phyloP scores from a whole-genome alignment of 1,140 invertebrate genomes.

The Muscidifurax raptorellus region DNA sequence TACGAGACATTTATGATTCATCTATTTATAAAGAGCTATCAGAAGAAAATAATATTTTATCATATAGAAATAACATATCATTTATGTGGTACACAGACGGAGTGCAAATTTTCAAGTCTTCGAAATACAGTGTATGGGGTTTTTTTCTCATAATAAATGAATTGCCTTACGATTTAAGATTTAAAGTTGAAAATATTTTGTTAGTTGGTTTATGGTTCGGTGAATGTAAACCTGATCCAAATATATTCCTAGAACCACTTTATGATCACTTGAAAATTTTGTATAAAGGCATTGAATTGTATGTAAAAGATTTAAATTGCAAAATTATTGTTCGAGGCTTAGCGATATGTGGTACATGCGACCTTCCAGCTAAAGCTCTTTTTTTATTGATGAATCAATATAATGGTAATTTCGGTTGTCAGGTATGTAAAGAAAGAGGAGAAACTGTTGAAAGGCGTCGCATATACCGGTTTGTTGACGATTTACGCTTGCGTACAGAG shows the following conservation, averaged over 20 bases:
- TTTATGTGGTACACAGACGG: too few species aligned
- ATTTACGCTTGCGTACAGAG: background rate
- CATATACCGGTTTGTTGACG: background rate
- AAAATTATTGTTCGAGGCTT: background rate
- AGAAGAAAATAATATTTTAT: too few species aligned
- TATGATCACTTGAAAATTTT: background rate
- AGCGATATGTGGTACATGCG: background rate
- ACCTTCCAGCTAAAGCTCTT: background rate
- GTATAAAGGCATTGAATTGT: background rate
- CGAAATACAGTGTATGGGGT: background rate
- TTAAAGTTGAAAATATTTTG: background rate
- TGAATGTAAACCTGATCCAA: background rate
- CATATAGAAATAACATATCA: too few species aligned
- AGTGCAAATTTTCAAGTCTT: too few species aligned
- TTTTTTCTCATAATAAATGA: slow-evolving; percentile 2
- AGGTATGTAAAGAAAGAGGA: background rate
- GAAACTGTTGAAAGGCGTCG: background rate
- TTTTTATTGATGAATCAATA: background rate
- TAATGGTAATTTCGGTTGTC: background rate
- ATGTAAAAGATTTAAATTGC: background rate
- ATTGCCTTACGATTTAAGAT: background rate
- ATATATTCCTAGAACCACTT: background rate
- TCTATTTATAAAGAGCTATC: too few species aligned
- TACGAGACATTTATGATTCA: slow-evolving; percentile 24
- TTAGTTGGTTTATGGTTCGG: slow-evolving; percentile 40